phyloP scores from a whole-genome alignment of 2,113 vertebrate genomes.

The Cichladusa arquata region DNA sequence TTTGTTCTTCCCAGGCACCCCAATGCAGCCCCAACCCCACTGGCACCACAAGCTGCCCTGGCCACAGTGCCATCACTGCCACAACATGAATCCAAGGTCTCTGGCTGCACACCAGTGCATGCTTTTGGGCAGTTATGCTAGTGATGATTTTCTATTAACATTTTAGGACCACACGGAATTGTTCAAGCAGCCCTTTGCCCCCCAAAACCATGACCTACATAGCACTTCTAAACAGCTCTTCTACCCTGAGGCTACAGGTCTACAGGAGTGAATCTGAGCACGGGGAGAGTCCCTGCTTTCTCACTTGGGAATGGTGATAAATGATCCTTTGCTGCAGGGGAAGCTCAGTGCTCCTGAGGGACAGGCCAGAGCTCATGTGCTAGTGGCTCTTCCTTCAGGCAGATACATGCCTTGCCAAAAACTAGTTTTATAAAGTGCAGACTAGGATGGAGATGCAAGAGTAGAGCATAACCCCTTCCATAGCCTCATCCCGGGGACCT shows the following conservation, averaged over 20 bases:
- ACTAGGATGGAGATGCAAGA: neutral
- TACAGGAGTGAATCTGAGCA: neutral
- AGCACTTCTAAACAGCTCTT: neutral
- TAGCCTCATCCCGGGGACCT: neutral
- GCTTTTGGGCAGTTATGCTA: neutral
- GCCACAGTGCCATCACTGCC: neutral
- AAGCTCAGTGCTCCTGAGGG: neutral
- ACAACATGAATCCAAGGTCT: neutral
- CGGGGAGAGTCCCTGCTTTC: neutral
- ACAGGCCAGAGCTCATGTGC: neutral
- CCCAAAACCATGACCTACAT: neutral
- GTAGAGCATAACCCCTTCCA: neutral
- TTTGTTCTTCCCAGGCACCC: neutral
- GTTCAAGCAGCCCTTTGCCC: neutral
- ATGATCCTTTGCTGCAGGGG: neutral
- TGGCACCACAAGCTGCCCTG: neutral
- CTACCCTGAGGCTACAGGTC: neutral
- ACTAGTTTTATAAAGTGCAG: neutral
- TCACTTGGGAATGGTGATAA: neutral
- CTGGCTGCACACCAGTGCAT: neutral
- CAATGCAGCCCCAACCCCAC: neutral
- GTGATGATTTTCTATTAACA: rapidly evolving
- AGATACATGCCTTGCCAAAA: neutral
- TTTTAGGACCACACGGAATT: neutral
- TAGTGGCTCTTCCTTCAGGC: neutral